Base-by-base conservation (phyloP, 1,140 invertebrate genomes). In the Luehdorfia chinensis region DNA sequence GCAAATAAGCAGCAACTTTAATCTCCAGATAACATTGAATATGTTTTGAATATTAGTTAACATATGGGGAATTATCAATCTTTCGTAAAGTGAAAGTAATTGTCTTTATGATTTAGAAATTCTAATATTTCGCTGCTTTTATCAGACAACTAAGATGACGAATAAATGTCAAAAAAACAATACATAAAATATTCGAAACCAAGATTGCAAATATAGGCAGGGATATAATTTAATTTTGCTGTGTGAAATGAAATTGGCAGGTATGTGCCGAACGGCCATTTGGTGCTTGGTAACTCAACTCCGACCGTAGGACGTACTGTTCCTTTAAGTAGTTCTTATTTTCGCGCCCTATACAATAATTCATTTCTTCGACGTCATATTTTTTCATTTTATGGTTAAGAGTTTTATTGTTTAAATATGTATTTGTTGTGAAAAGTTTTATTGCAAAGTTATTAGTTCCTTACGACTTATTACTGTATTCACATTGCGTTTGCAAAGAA, bases 301-400 rank as follows among this genome's bases (percentile, higher is more conserved):
- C 60, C 46, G 19, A 19, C 21, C 18, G 12, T 28, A 12, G 37
- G 14, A 46, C 34, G 31, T 46, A 31, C 32, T 34, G 46, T 47
- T 58, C 47, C 55, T 48, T 59, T 50, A 55, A 63, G 54, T 63
- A 46, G 57, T 59, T 63, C 45, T 55, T 59, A 59, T 63, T 63
- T 63, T 67, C 47, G 28, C 55, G n/a, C n/a, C n/a, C n/a, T n/a
- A n/a, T n/a, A n/a, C n/a, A n/a, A 43, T 23, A 50, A 59, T 51
- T 41, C 53, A 67, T 56, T 60, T 57, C 57, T 56, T 49, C 56
- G 53, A 49, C 52, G 45, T 51, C 44, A 48, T 36, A 43, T 41
- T 47, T 48, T 30, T 37, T 23, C 9, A 23, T 60, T 54, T 64
- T 54, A 55, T 53, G 56, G 23, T 30, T 21, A 14, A 55, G 21